Evolutionary conservation across 1,140 invertebrate genomes (phyloP).

Genomic region (Andricus grossulariae): DNA sequence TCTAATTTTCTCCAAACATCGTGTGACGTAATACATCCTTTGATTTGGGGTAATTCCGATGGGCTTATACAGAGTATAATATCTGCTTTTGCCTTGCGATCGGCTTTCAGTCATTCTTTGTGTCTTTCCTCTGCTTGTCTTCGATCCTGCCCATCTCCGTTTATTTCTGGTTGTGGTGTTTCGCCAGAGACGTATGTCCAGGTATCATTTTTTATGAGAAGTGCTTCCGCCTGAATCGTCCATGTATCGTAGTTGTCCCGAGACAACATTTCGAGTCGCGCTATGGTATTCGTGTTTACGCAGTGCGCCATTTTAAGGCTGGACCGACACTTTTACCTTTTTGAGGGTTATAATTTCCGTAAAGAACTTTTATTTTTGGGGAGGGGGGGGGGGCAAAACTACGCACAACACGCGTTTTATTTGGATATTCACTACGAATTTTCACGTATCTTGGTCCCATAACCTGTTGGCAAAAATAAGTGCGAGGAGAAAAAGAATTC

Average conservation of each 20-base stretch:
- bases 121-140: not conserved
- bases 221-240: not conserved
- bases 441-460: too few relatives aligned
- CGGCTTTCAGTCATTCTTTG: too few relatives aligned
- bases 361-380: too few relatives aligned
- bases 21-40: constrained; percentile 26
- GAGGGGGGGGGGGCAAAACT: too few relatives aligned
- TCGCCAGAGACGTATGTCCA: constrained; percentile 9
- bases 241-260: constrained; percentile 7
- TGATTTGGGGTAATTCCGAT: constrained; percentile 40
- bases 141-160: not conserved
- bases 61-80: constrained; percentile 41
- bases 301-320: not conserved
- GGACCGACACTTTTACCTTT: too few relatives aligned
- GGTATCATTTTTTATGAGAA: constrained; percentile 13
- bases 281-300: not conserved
- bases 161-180: not conserved
- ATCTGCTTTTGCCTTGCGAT: too few relatives aligned
- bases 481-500: too few relatives aligned
- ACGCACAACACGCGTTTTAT: too few relatives aligned
- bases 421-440: too few relatives aligned
- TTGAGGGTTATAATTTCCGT: too few relatives aligned
- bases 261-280: not conserved
- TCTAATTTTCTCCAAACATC: constrained; percentile 32
- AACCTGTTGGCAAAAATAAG: too few relatives aligned